A percentile compares a stretch with the other conserved stretches of the same genome.
Conservation (phyloP, 2,888 invertebrate species). For the Terebella lapidaria region DNA sequence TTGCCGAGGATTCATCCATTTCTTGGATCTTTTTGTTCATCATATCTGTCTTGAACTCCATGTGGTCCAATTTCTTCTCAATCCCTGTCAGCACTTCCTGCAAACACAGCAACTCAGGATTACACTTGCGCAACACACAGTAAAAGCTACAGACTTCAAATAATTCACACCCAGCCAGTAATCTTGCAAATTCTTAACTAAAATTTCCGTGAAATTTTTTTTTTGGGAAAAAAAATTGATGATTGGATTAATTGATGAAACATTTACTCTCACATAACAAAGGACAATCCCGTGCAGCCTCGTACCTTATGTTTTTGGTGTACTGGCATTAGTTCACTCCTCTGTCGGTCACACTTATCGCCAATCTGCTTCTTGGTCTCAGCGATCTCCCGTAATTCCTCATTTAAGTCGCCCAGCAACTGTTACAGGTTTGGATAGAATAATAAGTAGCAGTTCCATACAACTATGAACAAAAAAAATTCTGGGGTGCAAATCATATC, state of each 20-base stretch:
- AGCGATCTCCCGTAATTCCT: not conserved
- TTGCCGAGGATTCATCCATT: conserved; percentile 39
- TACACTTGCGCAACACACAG: too few relatives aligned
- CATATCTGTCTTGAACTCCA: conserved; percentile 36
- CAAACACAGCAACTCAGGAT: not conserved
- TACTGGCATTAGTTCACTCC: not conserved
- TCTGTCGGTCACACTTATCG: not conserved
- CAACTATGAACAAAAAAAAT: not conserved
- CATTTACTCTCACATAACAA: too few relatives aligned
- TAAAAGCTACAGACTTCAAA: too few relatives aligned
- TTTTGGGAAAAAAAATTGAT: too few relatives aligned
- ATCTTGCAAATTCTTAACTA: too few relatives aligned
- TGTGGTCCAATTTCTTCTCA: conserved; percentile 37
- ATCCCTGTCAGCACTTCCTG: conserved; percentile 14
- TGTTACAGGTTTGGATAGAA: not conserved
- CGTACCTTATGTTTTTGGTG: too few relatives aligned
- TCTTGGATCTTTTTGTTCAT: conserved; percentile 48
- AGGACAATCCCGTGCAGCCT: too few relatives aligned
- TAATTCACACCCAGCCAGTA: too few relatives aligned
- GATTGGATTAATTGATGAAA: too few relatives aligned
- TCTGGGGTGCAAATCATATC: not conserved
- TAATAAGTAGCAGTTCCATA: not conserved
- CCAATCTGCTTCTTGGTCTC: not conserved
- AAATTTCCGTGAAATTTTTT: too few relatives aligned
- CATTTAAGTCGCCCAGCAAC: not conserved